A percentile compares a stretch with the other conserved stretches of the same genome.
Evolutionary conservation across 37 sponge, comb jelly and placozoan genomes (phyloP).

Genomic region (Bolinopsis microptera): DNA sequence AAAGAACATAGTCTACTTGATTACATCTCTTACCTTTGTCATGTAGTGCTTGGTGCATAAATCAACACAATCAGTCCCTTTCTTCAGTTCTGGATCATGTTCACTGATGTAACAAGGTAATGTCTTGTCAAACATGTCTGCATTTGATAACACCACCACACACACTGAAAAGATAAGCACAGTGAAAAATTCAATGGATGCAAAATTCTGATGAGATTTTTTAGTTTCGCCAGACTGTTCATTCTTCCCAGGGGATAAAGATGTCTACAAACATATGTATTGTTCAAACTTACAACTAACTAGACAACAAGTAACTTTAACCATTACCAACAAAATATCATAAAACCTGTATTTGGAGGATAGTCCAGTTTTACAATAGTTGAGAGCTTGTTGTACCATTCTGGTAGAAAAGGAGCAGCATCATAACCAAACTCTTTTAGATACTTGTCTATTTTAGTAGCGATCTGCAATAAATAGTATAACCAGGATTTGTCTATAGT

Average conservation of each 20-base stretch:
- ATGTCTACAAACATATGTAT: too few relatives aligned
- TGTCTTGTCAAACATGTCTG: slow-evolving; percentile 32
- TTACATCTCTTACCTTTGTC: not conserved
- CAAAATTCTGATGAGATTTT: too few relatives aligned
- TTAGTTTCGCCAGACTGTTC: too few relatives aligned
- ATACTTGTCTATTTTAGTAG: not conserved
- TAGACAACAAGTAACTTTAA: too few relatives aligned
- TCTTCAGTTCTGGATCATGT: not conserved
- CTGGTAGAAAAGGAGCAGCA: slow-evolving; percentile 35
- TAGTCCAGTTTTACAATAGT: slow-evolving; percentile 19
- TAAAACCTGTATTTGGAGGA: slow-evolving; percentile 8
- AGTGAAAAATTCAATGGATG: too few relatives aligned
- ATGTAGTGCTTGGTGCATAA: slow-evolving; percentile 30
- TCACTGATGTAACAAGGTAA: not conserved
- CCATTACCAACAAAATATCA: not conserved
- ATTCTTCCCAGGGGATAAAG: too few relatives aligned
- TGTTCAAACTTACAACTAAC: too few relatives aligned
- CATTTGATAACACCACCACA: slow-evolving; percentile 26
- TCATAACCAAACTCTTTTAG: slow-evolving; percentile 47
- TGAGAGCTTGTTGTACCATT: slow-evolving; percentile 29
- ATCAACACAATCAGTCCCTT: not conserved
- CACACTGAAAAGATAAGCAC: not conserved
- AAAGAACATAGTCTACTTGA: too few relatives aligned
- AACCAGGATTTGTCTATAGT: too few relatives aligned
- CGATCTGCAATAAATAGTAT: too few relatives aligned